These are phyloP conservation scores for Odontocolon sp. DNA, from an alignment of 2,888 invertebrate genomes.

Conservation along the genomic window DNA sequence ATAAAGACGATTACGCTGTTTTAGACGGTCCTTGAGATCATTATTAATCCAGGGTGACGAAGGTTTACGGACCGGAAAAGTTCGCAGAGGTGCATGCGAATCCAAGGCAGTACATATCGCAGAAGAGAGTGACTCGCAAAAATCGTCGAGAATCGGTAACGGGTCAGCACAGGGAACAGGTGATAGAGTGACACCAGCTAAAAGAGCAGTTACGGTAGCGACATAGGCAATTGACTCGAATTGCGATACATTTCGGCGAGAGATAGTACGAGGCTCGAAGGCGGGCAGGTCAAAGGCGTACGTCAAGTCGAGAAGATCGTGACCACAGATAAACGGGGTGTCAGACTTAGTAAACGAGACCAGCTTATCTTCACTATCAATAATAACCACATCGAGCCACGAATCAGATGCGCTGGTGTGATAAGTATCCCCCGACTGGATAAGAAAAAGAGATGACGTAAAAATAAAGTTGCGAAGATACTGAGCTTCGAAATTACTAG, in stretches of 20 bases:
- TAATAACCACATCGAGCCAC: neutral
- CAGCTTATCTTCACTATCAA: neutral
- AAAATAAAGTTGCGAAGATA: neutral
- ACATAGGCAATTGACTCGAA: neutral
- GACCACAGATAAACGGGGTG: slow-evolving; percentile 3
- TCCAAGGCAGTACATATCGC: neutral
- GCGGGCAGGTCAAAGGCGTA: neutral
- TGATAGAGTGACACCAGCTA: no score
- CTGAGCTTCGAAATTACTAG: neutral
- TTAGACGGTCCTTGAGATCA: neutral
- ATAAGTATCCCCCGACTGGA: neutral
- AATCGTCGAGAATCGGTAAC: no score
- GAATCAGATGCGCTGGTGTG: neutral
- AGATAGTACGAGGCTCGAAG: neutral
- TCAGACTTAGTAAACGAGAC: neutral
- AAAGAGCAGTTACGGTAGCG: no score
- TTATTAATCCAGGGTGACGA: neutral
- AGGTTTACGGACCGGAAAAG: neutral
- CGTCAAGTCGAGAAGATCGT: neutral
- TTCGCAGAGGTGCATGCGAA: neutral
- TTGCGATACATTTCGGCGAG: neutral
- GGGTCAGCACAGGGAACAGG: no score
- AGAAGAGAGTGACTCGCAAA: no score
- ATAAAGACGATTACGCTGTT: neutral
- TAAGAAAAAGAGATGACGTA: neutral